Conservation (phyloP, 2,888 invertebrate species). For the Chrysotoxum bicinctum region DNA sequence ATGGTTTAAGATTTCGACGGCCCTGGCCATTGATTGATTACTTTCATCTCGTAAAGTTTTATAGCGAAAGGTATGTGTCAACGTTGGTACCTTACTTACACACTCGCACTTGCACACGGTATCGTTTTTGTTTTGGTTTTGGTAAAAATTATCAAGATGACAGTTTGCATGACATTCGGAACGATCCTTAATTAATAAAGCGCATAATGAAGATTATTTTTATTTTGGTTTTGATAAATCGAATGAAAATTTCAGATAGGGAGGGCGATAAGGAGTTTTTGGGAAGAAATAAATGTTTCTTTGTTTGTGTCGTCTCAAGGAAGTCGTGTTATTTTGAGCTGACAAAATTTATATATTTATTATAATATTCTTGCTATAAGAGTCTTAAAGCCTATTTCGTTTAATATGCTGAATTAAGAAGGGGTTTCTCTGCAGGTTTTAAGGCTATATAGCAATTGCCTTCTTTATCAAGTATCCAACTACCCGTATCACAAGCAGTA, state of each 20-base stretch:
- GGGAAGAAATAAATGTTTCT: not conserved
- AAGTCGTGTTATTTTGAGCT: not conserved
- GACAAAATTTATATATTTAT: not conserved
- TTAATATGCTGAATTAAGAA: too few relatives aligned
- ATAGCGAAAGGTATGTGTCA: conserved; percentile 70
- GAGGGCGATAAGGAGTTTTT: not conserved
- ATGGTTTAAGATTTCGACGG: conserved; percentile 73
- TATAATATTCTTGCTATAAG: too few relatives aligned
- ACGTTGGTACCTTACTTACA: conserved; percentile 25
- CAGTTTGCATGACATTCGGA: conserved; percentile 58
- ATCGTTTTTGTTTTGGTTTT: not conserved
- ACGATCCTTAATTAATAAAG: conserved; percentile 62
- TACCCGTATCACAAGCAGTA: too few relatives aligned
- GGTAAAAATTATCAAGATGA: conserved; percentile 55
- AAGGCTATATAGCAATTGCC: too few relatives aligned
- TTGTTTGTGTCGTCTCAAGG: not conserved
- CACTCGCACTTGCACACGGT: conserved; percentile 22
- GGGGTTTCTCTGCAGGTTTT: too few relatives aligned
- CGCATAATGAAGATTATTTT: conserved; percentile 32
- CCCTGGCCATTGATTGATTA: conserved; percentile 69
- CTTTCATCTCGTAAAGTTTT: conserved; percentile 59
- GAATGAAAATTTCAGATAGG: conserved; percentile 3
- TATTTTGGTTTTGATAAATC: conserved; percentile 28
- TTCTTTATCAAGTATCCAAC: too few relatives aligned
- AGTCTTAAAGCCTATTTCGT: too few relatives aligned